Percentiles rank a stretch among this genome's conserved stretches.
These are phyloP conservation scores for Troides helena DNA, from an alignment of 2,888 invertebrate species.

Conservation along the genomic window DNA sequence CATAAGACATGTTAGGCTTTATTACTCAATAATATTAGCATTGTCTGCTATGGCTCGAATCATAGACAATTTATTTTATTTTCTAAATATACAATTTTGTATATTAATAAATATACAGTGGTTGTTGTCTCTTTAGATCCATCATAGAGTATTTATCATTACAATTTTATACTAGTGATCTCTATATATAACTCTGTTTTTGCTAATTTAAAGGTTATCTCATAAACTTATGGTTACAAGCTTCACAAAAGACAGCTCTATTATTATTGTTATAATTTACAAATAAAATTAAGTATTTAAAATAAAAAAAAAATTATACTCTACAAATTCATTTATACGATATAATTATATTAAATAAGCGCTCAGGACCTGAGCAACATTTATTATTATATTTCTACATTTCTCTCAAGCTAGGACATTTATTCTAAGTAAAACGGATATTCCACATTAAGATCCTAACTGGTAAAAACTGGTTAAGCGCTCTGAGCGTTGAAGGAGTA, in stretches of 20 bases:
- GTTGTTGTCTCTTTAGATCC: slow-evolving; percentile 19
- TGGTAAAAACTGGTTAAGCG: slow-evolving; percentile 10
- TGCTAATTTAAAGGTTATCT: slow-evolving; percentile 18
- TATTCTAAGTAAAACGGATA: slow-evolving; percentile 6
- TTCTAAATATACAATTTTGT: slow-evolving; percentile 32
- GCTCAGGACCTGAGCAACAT: slow-evolving; percentile 20
- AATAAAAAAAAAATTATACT: slow-evolving; percentile 15
- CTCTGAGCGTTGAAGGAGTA: slow-evolving; percentile 17
- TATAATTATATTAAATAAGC: slow-evolving; percentile 15
- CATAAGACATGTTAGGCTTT: slow-evolving; percentile 78
- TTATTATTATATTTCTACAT: slow-evolving; percentile 10
- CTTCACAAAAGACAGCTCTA: background rate
- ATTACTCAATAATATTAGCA: slow-evolving; percentile 49
- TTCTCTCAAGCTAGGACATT: slow-evolving; percentile 22
- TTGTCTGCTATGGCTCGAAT: slow-evolving; percentile 66
- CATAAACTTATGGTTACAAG: slow-evolving; percentile 6
- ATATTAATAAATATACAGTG: slow-evolving; percentile 29
- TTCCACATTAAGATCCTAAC: slow-evolving; percentile 11
- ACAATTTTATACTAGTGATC: slow-evolving; percentile 19
- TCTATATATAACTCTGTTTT: slow-evolving; percentile 23
- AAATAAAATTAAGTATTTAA: slow-evolving; percentile 1
- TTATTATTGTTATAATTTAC: slow-evolving; percentile 13
- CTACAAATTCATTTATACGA: slow-evolving; percentile 9
- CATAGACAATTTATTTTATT: slow-evolving; percentile 48
- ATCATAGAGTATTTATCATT: slow-evolving; percentile 9